Evolutionary conservation across 1,140 invertebrate genomes (phyloP), one percentile per base, ranked within the genome.

Genomic region (Camponotus vicinus): DNA sequence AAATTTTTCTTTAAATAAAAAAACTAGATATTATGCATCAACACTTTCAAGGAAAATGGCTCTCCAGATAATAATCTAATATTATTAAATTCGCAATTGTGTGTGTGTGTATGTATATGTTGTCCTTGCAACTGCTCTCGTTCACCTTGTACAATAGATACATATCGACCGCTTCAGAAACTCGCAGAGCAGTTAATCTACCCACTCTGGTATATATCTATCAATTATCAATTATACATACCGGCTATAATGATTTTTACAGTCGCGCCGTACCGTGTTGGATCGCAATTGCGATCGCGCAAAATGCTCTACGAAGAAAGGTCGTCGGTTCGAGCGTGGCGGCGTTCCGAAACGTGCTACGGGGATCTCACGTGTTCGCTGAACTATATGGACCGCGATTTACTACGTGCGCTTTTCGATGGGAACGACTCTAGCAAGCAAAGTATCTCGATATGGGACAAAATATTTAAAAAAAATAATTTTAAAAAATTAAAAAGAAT

Each of bases 201-300:
- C 32, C 8, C 61, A 34, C 61, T 67, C 42, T 37, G 42, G 32
- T 79, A 15, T 52, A 52, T 52, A 79, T 78, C 76, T 78, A 78
- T 67, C 61, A 79, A 79, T 79, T 79, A 67, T 79, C 76, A 79
- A 79, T 79, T 67, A 79, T 79, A 67, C 42, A 52, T 52, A 52
- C 61, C 13, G 42, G 42, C 61, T 34, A 66, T 21, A 7, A 32
- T 7, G 34, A 79, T 79, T 79, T 79, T 79, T 67, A 40, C 27
- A 18, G 27, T 42, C 75, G 34, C 57, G 11, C 40, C 27, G 61
- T 3, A 13, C 27, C 59, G 59, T 27, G 40, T 32, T n/a, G 21
- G 27, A 49, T 64, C 59, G 59, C 34, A 57, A 75, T 75, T 75
- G 71, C 40, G 59, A 64, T 78, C 76, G 76, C 32, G 27, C 61